These are phyloP conservation scores for Salvelinus fontinalis DNA, from an alignment of 2,113 vertebrate species.

Conservation along the genomic window DNA sequence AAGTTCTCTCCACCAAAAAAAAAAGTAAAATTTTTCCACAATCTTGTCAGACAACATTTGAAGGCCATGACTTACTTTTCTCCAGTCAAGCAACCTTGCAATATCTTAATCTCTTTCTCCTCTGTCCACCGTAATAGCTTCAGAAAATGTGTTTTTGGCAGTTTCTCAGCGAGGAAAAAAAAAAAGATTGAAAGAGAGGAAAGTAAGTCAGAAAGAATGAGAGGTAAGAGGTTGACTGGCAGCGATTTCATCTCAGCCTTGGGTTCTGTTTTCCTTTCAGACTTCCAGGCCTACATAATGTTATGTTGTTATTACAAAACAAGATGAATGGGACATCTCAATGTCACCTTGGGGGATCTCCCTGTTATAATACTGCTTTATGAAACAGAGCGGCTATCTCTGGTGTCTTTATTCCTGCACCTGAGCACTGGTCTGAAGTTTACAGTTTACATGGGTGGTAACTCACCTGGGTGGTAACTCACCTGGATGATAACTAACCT, in stretches of 20 bases:
- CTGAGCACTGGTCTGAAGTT: too few species aligned
- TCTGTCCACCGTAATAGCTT: constrained; percentile 42
- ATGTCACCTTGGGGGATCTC: neutral
- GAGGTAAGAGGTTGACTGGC: constrained; percentile 1
- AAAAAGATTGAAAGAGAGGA: neutral
- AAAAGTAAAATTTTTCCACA: constrained; percentile 9
- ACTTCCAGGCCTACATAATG: too few species aligned
- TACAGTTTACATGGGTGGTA: too few species aligned
- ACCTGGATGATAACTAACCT: too few species aligned
- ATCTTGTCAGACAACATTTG: constrained; percentile 35
- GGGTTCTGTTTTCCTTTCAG: neutral
- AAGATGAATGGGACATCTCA: neutral
- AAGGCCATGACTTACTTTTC: constrained; percentile 16
- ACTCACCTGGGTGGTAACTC: too few species aligned
- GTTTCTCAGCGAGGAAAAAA: constrained; percentile 32
- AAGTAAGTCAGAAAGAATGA: neutral
- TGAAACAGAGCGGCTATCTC: neutral
- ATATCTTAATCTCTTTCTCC: constrained; percentile 61
- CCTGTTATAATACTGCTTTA: neutral
- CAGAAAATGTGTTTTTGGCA: constrained; percentile 53
- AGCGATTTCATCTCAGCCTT: too few species aligned
- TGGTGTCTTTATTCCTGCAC: neutral
- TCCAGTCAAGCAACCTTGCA: constrained; percentile 47
- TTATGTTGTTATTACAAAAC: neutral
- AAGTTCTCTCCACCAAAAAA: constrained; percentile 23